phyloP scores from a whole-genome alignment of 1,140 invertebrate species.

The Neodiprion lecontei region DNA sequence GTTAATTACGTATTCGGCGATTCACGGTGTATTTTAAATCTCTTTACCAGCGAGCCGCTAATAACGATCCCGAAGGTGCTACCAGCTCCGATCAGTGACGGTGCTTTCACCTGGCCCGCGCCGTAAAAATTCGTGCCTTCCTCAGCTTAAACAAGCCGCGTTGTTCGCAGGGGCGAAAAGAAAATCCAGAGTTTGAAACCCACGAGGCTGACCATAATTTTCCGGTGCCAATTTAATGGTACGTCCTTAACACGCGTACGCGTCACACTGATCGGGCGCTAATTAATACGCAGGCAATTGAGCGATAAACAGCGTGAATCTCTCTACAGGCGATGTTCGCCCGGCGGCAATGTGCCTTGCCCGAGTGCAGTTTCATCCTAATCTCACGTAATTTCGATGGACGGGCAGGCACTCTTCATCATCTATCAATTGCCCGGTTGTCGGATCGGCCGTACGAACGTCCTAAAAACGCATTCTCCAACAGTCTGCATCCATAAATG shows the following conservation, averaged over 20 bases:
- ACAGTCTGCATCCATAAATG: no score
- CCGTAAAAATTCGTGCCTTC: background rate
- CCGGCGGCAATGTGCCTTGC: background rate
- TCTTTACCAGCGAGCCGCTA: background rate
- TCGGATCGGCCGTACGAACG: background rate
- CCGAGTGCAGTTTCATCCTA: background rate
- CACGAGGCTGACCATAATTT: background rate
- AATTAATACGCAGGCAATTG: constrained; percentile 7
- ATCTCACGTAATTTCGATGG: background rate
- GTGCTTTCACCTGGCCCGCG: background rate
- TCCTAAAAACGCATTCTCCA: no score
- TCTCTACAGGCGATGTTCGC: background rate
- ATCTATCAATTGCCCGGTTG: background rate
- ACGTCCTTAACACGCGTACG: background rate
- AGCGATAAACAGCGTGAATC: background rate
- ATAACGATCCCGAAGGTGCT: background rate
- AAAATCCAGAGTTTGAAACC: no score
- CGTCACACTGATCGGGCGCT: background rate
- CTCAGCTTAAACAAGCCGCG: no score
- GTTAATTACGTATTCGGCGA: background rate
- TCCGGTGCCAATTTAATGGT: background rate
- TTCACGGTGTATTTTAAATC: background rate
- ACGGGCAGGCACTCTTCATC: background rate
- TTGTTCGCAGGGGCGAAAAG: no score
- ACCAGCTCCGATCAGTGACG: background rate